These are phyloP conservation scores for Hydractinia symbiolongicarpus DNA, from an alignment of 30 jellyfish, hydroid and myxozoan genomes.

Conservation along the genomic window DNA sequence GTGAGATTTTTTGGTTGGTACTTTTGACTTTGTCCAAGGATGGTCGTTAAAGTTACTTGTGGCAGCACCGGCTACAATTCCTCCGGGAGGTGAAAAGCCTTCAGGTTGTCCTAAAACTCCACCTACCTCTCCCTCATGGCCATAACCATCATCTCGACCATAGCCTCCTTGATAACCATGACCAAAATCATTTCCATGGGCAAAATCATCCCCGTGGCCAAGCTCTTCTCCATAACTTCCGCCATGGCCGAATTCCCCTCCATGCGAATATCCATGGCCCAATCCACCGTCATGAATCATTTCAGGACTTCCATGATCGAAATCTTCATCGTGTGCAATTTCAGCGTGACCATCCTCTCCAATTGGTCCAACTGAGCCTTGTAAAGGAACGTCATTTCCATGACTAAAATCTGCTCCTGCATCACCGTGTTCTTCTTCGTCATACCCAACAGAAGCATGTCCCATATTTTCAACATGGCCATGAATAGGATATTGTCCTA, in stretches of 20 bases:
- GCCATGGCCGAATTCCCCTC: constrained; percentile 11
- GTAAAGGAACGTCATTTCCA: background rate
- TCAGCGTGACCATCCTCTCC: constrained; percentile 43
- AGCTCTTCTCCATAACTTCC: background rate
- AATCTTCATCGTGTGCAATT: constrained; percentile 15
- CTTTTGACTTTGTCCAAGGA: constrained; percentile 35
- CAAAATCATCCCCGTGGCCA: background rate
- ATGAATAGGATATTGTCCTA: constrained; percentile 22
- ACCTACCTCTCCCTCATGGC: background rate
- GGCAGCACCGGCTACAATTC: background rate
- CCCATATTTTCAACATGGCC: constrained; percentile 50
- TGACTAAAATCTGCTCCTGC: background rate
- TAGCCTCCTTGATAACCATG: constrained; percentile 2
- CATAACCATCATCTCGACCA: constrained; percentile 16
- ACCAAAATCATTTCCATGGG: background rate
- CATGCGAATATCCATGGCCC: background rate
- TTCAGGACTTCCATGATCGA: background rate
- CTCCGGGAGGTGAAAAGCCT: background rate
- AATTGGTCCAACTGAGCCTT: constrained; percentile 6
- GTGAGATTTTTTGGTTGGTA: constrained; percentile 19
- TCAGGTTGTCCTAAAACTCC: constrained; percentile 10
- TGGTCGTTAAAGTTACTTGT: constrained; percentile 7
- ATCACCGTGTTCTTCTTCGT: constrained; percentile 7
- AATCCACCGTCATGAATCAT: background rate
- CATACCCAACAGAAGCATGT: constrained; percentile 26